A percentile compares a stretch with the other conserved stretches of the same genome.
These are phyloP conservation scores for Notechis scutatus DNA, from an alignment of 2,113 vertebrate genomes.

Conservation along the genomic window DNA sequence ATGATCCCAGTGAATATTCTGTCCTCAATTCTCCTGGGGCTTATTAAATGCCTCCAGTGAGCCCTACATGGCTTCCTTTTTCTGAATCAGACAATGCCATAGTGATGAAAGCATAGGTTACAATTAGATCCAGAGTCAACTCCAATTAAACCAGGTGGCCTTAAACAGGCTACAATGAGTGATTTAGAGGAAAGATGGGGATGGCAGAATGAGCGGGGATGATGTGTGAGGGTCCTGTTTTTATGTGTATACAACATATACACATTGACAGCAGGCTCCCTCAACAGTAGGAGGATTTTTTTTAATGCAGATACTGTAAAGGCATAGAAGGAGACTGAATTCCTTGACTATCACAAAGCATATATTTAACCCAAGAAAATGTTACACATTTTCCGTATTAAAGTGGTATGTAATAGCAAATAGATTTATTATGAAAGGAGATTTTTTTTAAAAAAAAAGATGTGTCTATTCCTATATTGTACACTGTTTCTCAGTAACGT, in stretches of 20 bases:
- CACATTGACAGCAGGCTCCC: neutral
- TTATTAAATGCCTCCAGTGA: neutral
- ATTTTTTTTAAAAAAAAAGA: neutral
- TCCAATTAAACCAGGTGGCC: neutral
- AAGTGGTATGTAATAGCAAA: neutral
- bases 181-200: neutral
- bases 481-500: neutral
- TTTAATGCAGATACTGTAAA: neutral
- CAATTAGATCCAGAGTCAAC: neutral
- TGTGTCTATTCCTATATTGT: neutral
- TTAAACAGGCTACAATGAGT: neutral
- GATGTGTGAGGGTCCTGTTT: neutral
- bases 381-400: neutral
- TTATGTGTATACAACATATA: neutral
- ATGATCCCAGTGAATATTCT: neutral
- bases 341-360: neutral
- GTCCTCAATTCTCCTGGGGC: neutral
- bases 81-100: neutral
- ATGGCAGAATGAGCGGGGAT: neutral
- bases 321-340: neutral
- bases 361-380: neutral
- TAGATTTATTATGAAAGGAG: neutral
- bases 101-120: neutral
- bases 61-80: neutral
- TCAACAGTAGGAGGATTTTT: neutral